Evolutionary conservation across 64 coral and sea anemone genomes (phyloP), one percentile per base, ranked within the genome.

Genomic region (Cladopsammia gracilis): DNA sequence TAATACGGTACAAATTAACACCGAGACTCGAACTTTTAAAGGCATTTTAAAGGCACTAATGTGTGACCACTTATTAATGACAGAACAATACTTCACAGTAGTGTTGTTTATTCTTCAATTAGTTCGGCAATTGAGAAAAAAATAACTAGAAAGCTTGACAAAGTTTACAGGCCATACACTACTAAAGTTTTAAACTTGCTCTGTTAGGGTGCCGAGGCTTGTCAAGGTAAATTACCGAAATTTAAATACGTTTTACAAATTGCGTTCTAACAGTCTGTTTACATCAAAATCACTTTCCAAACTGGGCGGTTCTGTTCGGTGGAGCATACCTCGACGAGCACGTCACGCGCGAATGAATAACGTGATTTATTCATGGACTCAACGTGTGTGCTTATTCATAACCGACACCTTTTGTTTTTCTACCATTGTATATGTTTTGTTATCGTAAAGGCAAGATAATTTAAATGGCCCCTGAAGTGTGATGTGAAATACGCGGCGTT

Each of bases 341-440:
- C 44, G 80, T 67, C 80, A 84, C 80, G 46, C 34, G 66, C 16
- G 43, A 67, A 10, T 67, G 43, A 68, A n/a, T 19, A 50, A 25
- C 80, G 44, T 84, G 62, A 84, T 51, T 84, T 84, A 84, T 84
- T 84, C 14, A 84, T 84, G 62, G 0, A 12, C 46, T 46, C 60
- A 34, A 25, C 80, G 60, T 84, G 62, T 67, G 80, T 20, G 42
- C 48, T 34, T 84, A 68, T 66, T 67, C 80, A 67, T 84, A 50
- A 22, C 6, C 45, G 18, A 47, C 22, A 14, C 14, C 60, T 11
- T 84, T 84, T 65, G 60, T 84, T 84, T 84, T 67, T 6, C 19
- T 51, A 0, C 20, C 47, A 84, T 46, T 84, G 61, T 75, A 75
- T 18, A 49, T n/a, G 72, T 51, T 46, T 26, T 66, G 20, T 47